Conservation (phyloP, 2,888 invertebrate genomes). For the Nymphalis polychloros region DNA sequence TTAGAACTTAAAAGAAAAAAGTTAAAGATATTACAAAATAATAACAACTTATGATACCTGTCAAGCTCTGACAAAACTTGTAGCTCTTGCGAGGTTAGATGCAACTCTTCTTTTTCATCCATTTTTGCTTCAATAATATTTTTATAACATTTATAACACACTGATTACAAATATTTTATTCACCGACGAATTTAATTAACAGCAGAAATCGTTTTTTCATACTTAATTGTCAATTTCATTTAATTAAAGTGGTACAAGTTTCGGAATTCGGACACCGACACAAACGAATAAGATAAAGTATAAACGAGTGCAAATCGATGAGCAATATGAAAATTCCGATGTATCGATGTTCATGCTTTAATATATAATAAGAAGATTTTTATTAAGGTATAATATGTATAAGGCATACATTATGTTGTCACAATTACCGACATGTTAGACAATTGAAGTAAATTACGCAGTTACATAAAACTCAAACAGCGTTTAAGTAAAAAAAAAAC, state of each 20-base stretch:
- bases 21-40: constrained; percentile 10
- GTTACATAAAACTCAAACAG: no score
- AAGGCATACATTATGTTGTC: no score
- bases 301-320: background rate
- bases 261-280: background rate
- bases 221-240: constrained; percentile 5
- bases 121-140: constrained; percentile 45
- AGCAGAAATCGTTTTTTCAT: constrained; percentile 14
- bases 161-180: constrained; percentile 1
- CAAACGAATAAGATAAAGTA: background rate
- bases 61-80: constrained; percentile 93
- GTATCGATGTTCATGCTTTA: background rate
- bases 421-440: no score
- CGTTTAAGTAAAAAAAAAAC: no score
- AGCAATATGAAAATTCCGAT: background rate
- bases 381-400: no score
- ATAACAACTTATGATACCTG: constrained; percentile 80
- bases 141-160: constrained; percentile 22
- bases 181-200: constrained; percentile 4
- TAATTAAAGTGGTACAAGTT: background rate
- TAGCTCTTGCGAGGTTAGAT: constrained; percentile 90
- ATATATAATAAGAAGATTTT: no score
- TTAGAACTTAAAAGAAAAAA: constrained; percentile 4
- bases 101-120: constrained; percentile 85
- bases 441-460: no score